These are phyloP conservation scores for Chionoecetes opilio DNA, from an alignment of 1,140 invertebrate genomes.

Conservation along the genomic window DNA sequence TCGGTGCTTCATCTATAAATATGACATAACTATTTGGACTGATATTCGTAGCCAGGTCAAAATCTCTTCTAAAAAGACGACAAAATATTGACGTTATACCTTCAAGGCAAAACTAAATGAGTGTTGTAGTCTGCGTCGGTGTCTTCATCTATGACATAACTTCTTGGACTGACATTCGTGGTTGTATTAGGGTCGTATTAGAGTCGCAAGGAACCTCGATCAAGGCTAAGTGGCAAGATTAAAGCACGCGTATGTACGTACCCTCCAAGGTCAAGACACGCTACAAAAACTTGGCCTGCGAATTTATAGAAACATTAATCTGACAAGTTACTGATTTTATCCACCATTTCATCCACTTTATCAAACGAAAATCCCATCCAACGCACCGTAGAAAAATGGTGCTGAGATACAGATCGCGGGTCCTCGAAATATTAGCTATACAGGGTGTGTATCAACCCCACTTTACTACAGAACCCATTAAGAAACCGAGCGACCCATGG, in stretches of 20 bases:
- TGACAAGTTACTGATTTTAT: conserved; percentile 12
- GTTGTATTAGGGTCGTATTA: neutral
- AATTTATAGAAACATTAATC: conserved; percentile 22
- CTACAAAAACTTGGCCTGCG: neutral
- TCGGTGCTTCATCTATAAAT: too few relatives aligned
- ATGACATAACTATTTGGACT: too few relatives aligned
- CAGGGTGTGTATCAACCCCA: neutral
- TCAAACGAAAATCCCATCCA: neutral
- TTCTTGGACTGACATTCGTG: neutral
- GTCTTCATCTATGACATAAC: neutral
- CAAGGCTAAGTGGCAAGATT: neutral
- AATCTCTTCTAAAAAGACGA: too few relatives aligned
- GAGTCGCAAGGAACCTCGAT: neutral
- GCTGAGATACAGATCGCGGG: neutral
- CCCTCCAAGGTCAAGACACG: conserved; percentile 16
- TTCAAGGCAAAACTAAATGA: too few relatives aligned
- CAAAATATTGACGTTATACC: too few relatives aligned
- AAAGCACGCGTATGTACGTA: neutral
- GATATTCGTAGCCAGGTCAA: too few relatives aligned
- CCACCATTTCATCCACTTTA: neutral
- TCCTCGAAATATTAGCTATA: neutral
- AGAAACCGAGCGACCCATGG: neutral
- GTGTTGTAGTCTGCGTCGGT: too few relatives aligned
- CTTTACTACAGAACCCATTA: neutral
- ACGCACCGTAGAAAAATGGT: neutral